Conservation (phyloP, 35 echinoderm and acorn worm genomes). For the Apostichopus californicus region DNA sequence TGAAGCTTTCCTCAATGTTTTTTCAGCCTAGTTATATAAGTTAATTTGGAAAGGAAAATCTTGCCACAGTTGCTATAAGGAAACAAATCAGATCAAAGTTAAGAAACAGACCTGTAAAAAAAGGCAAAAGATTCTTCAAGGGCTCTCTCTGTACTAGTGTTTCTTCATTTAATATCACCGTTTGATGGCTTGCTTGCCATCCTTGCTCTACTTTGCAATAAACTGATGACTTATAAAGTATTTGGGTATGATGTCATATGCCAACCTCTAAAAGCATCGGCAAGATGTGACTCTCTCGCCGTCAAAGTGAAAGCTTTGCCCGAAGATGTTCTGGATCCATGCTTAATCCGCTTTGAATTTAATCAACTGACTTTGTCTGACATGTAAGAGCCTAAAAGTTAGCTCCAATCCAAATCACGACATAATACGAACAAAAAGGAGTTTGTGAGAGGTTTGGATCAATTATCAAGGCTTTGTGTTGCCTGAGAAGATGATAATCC, state of each 20-base stretch:
- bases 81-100: not conserved
- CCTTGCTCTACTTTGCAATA: not conserved
- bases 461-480: too few species aligned
- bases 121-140: not conserved
- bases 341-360: not conserved
- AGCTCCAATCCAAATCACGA: too few species aligned
- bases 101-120: not conserved
- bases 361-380: too few species aligned
- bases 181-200: not conserved
- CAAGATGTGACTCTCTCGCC: not conserved
- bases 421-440: too few species aligned
- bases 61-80: slow-evolving; percentile 10
- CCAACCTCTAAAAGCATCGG: not conserved
- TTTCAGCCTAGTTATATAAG: not conserved
- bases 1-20: not conserved
- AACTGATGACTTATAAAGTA: not conserved
- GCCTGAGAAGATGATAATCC: too few species aligned
- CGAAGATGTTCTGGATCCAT: not conserved
- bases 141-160: not conserved
- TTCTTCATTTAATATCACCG: not conserved
- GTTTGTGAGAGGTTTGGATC: too few species aligned
- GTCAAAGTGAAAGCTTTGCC: not conserved
- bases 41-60: slow-evolving; percentile 6
- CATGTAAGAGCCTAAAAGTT: too few species aligned
- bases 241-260: not conserved